Evolutionary conservation across 1,140 invertebrate genomes (phyloP).

Genomic region (Prorops nasuta): DNA sequence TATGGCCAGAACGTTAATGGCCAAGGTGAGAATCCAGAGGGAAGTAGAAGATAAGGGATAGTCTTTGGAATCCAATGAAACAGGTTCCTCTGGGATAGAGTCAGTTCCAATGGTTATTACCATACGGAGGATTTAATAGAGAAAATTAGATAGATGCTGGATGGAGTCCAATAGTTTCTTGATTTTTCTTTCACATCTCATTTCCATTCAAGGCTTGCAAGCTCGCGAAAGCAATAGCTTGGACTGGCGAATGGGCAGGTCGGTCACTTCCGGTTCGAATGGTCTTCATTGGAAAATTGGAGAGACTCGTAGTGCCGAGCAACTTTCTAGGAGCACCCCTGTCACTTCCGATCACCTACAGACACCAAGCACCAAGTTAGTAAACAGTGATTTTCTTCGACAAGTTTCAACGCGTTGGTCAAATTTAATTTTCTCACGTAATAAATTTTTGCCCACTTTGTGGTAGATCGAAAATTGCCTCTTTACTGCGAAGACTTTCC

Average conservation of each 20-base stretch:
- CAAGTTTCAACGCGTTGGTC: too few relatives aligned
- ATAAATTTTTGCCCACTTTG: slow-evolving; percentile 7
- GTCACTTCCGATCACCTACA: slow-evolving; percentile 39
- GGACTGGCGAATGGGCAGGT: slow-evolving; percentile 46
- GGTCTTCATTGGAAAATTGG: slow-evolving; percentile 40
- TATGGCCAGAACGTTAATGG: slow-evolving; percentile 32
- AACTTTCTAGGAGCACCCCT: slow-evolving; percentile 43
- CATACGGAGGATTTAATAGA: too few relatives aligned
- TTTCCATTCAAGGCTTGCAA: slow-evolving; percentile 25
- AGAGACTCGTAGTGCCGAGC: slow-evolving; percentile 46
- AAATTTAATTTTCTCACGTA: too few relatives aligned
- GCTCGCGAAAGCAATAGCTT: slow-evolving; percentile 49
- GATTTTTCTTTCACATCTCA: background rate
- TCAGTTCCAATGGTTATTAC: too few relatives aligned
- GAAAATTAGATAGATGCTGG: too few relatives aligned
- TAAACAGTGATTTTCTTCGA: too few relatives aligned
- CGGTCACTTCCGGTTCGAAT: slow-evolving; percentile 33
- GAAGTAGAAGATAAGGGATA: too few relatives aligned
- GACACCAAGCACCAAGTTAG: slow-evolving; percentile 46
- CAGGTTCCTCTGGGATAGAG: too few relatives aligned
- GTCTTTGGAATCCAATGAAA: too few relatives aligned
- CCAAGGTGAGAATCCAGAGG: slow-evolving; percentile 42
- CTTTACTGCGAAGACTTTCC: slow-evolving; percentile 47
- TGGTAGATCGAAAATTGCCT: slow-evolving; percentile 49
- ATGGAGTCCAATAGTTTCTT: too few relatives aligned